Percentiles rank a stretch among this genome's conserved stretches.
Evolutionary conservation across 2,797 vertebrate species (phyloP).

Genomic region (Pangasius mekongensis): DNA sequence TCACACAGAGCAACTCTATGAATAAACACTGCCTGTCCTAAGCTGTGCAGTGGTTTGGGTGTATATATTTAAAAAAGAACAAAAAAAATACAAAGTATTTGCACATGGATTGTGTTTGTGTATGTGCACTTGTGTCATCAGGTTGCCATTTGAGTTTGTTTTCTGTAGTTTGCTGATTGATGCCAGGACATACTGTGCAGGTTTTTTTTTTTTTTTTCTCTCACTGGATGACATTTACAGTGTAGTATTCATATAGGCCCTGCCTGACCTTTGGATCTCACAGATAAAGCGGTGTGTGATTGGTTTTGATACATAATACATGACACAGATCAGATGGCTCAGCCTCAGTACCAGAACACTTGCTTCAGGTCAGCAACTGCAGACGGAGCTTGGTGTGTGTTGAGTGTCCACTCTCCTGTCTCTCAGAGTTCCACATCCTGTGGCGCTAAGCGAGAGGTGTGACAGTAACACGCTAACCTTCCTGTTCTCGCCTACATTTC

Average conservation of each 20-base stretch:
- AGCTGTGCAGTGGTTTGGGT: slow-evolving; percentile 11
- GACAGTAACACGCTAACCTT: slow-evolving; percentile 54
- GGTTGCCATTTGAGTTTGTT: slow-evolving; percentile 5
- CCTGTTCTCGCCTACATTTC: slow-evolving; percentile 60
- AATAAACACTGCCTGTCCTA: not conserved
- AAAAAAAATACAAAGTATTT: not conserved
- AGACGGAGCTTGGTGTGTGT: slow-evolving; percentile 31
- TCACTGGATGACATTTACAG: slow-evolving; percentile 41
- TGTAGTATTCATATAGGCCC: slow-evolving; percentile 35
- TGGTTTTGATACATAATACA: slow-evolving; percentile 52
- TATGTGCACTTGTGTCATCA: not conserved
- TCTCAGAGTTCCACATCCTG: slow-evolving; percentile 52
- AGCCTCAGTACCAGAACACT: slow-evolving; percentile 14
- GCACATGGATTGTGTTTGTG: not conserved
- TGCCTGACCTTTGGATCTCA: slow-evolving; percentile 36
- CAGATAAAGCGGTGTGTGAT: slow-evolving; percentile 34
- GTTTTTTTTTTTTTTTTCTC: not conserved
- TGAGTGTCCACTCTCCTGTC: slow-evolving; percentile 48
- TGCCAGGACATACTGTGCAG: not conserved
- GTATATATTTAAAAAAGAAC: not conserved
- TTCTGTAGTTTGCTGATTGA: slow-evolving; percentile 2
- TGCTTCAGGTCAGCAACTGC: slow-evolving; percentile 36
- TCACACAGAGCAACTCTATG: slow-evolving; percentile 13
- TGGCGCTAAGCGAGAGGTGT: slow-evolving; percentile 49
- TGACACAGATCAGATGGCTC: slow-evolving; percentile 37